Percentiles rank a stretch among this genome's conserved stretches.
Evolutionary conservation across 2,113 vertebrate genomes (phyloP).

Genomic region (Pithys albifrons): DNA sequence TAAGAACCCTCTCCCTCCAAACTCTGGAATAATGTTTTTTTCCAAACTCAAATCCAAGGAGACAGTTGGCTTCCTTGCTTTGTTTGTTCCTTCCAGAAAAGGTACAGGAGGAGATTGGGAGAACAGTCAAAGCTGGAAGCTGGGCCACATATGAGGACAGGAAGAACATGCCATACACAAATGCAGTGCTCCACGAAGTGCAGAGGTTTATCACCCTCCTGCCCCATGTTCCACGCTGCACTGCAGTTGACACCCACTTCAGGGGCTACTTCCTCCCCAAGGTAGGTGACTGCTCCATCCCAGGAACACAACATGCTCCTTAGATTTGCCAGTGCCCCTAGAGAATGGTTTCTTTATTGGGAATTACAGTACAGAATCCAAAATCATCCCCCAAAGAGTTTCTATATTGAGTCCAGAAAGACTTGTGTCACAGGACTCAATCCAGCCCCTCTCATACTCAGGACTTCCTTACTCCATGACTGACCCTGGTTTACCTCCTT

Average conservation of each 20-base stretch:
- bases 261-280: slow-evolving; percentile 78
- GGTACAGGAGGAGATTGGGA: slow-evolving; percentile 75
- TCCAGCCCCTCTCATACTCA: background rate
- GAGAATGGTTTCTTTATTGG: background rate
- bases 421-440: background rate
- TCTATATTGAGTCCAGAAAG: background rate
- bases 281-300: slow-evolving; percentile 40
- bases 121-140: slow-evolving; percentile 20
- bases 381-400: background rate
- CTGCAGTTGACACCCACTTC: slow-evolving; percentile 56
- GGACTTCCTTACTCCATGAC: background rate
- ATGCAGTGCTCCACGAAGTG: slow-evolving; percentile 87
- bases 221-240: slow-evolving; percentile 71
- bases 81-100: slow-evolving; percentile 49
- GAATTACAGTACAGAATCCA: background rate
- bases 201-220: slow-evolving; percentile 86
- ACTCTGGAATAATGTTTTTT: background rate
- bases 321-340: rapidly evolving
- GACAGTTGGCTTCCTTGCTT: background rate
- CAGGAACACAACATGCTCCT: background rate
- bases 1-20: background rate
- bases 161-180: slow-evolving; percentile 78
- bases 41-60: background rate
- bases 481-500: background rate
- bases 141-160: slow-evolving; percentile 64